Evolutionary conservation across 1,140 invertebrate species (phyloP).

Genomic region (Laupala kohalensis): DNA sequence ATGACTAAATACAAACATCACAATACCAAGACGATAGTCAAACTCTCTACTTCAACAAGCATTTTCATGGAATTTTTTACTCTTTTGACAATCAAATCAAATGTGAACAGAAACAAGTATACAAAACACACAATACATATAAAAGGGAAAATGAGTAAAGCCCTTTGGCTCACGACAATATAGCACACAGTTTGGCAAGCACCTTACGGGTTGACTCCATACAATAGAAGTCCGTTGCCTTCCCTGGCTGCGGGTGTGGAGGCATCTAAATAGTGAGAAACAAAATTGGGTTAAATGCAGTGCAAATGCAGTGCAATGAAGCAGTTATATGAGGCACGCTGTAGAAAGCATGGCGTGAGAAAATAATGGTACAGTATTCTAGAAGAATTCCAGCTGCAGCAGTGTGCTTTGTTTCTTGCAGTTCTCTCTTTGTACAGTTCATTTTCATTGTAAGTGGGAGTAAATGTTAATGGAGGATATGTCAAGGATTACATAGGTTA

Average conservation of each 20-base stretch:
- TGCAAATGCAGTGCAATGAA: neutral
- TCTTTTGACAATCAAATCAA: neutral
- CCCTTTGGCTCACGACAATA: neutral
- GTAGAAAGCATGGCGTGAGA: neutral
- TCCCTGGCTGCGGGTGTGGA: neutral
- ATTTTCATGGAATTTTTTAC: neutral
- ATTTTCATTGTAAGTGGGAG: too few species aligned
- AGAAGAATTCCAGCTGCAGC: neutral
- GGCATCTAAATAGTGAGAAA: constrained; percentile 5
- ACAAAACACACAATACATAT: neutral
- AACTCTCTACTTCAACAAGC: neutral
- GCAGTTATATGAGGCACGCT: neutral
- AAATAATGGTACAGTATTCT: neutral
- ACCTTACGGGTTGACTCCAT: constrained; percentile 1
- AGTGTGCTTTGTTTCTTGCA: neutral
- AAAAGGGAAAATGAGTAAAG: neutral
- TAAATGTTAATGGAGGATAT: too few species aligned
- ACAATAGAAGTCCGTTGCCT: constrained; percentile 1
- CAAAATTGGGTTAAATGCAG: neutral
- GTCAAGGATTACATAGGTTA: too few species aligned
- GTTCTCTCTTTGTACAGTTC: neutral
- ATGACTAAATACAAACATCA: neutral
- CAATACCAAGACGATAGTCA: neutral
- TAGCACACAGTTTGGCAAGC: neutral
- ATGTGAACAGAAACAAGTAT: neutral